These are phyloP conservation scores for Venturia canescens DNA, from an alignment of 1,140 invertebrate genomes.

Conservation along the genomic window DNA sequence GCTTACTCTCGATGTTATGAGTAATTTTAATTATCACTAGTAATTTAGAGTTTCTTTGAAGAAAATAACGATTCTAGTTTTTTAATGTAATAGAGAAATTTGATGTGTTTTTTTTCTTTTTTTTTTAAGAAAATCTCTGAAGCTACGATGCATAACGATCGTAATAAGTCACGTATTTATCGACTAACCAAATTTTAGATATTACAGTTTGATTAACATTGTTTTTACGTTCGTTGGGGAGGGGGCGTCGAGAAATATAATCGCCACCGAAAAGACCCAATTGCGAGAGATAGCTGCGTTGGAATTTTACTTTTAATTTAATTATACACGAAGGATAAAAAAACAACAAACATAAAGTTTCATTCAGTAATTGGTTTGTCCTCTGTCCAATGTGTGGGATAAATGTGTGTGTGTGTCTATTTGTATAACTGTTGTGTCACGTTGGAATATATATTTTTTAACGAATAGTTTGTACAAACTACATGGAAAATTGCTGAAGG, in stretches of 20 bases:
- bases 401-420: conserved; percentile 38
- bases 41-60: too few species aligned
- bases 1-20: too few species aligned
- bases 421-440: conserved; percentile 38
- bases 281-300: background rate
- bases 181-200: conserved; percentile 56
- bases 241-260: background rate
- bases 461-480: conserved; percentile 60
- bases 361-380: conserved; percentile 13
- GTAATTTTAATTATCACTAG: too few species aligned
- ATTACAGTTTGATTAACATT: conserved; percentile 32
- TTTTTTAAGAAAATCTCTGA: background rate
- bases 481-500: conserved; percentile 31
- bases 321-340: too few species aligned
- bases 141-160: conserved; percentile 24
- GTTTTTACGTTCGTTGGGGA: background rate
- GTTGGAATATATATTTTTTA: conserved; percentile 54
- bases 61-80: too few species aligned
- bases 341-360: too few species aligned
- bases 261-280: background rate
- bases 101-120: background rate
- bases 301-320: conserved; percentile 8
- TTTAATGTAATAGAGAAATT: background rate
- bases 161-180: conserved; percentile 52
- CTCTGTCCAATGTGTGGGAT: conserved; percentile 3